Evolutionary conservation across 2,113 vertebrate genomes (phyloP), one percentile per base, ranked within the genome.

Genomic region (Dipodomys stephensi): DNA sequence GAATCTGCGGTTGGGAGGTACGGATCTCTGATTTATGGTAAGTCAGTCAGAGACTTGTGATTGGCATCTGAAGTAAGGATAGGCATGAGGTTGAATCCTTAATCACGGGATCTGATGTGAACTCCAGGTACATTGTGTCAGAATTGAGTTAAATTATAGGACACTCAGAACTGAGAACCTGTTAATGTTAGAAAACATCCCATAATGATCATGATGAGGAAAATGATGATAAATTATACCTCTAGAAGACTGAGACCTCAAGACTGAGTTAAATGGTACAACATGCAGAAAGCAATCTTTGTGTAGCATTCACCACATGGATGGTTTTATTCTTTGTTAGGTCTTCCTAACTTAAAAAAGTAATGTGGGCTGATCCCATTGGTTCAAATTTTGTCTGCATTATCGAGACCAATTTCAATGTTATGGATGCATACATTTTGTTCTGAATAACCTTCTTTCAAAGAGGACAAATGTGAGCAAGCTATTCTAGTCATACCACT

Each of bases 191-290:
- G 10, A 64, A 83, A 73, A 79, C 20, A 65, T 20, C 68, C 18
- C 32, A 44, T 32, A 72, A 25, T 23, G 28, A 35, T 32, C 77
- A 49, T n/a, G 57, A 53, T 28, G 16, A 62, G 7, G 82, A 46
- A 6, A 65, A 23, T 20, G 16, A 53, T 11, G 82, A 46, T 9
- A 65, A 23, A 32, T 57, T 30, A 28, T 0, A 53, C 7, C 0
- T 84, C 93, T 44, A 65, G 77, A 92, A 92, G 68, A 27, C 60
- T 60, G 53, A 94, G 39, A 39, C 39, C 39, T 39, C 81, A 92
- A 92, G 68, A 27, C 60, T 60, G 53, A 94, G 39, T 9, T 76
- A 87, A 57, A 71, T 44, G 39, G 15, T 83, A 23, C 25, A 49
- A 94, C 15, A 49, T 22, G 67, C 9, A 83, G 83, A 49, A 92